Base-by-base conservation (phyloP, 2,113 vertebrate species). In the Ahaetulla prasina region DNA sequence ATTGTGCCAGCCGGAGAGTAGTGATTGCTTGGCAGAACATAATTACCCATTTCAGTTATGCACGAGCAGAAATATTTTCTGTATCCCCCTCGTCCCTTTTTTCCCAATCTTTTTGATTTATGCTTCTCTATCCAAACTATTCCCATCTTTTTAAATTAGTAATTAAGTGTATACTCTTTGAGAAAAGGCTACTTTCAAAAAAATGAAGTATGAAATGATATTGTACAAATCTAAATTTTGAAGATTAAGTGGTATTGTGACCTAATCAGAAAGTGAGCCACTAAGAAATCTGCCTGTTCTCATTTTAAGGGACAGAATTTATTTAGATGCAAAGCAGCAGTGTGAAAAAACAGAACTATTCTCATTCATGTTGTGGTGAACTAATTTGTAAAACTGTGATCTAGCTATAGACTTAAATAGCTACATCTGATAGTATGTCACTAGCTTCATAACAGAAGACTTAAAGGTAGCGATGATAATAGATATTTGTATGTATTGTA, bases 1-100 rank as follows among this genome's bases (percentile, higher is more conserved):
- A 98, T 97, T 97, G 97, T 97, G 95, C 97, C 97, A 97, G 97
- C 97, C 97, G 97, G 97, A 95, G 93, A 89, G 94, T 96, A 43
- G 92, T 2, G 93, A 97, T 97, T 95, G 97, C 96, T 97, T 95
- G 96, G 96, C 95, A 94, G 96, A 97, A 94, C 96, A 93, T 97
- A 97, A 97, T 97, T 98, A 96, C 94, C 93, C 45, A 2, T 94
- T 97, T 96, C 3, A 4, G 96, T 94, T 91, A 93, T 94, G 93
- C 92, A 93, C 95, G 96, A 95, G 95, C 96, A 95, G 95, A 96
- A 94, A 91, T 85, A 93, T 89, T 95, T 96, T 94, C 94, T 96
- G 80, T 43, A 84, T 30, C 14, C 11, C 63, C 95, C 93, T 93
- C 22, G 0, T 92, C 39, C n/a, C 3, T 14, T 57, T 8, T 87